Percentiles rank a stretch among this genome's conserved stretches.
These are phyloP conservation scores for Macropis europaea DNA, from an alignment of 2,888 invertebrate genomes.

Conservation along the genomic window DNA sequence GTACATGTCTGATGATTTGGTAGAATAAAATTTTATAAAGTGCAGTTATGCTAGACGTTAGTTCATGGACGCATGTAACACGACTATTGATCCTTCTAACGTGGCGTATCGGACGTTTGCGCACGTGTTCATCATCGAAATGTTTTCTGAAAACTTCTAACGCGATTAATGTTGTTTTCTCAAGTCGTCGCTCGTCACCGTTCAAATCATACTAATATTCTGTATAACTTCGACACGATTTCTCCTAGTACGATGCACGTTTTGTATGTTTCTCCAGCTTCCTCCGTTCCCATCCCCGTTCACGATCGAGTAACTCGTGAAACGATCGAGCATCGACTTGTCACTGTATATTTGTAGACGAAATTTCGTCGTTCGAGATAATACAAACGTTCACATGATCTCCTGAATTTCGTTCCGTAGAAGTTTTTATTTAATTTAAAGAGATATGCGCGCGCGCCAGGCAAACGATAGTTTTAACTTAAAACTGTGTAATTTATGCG, in stretches of 20 bases:
- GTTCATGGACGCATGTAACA: neutral
- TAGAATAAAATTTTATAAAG: neutral
- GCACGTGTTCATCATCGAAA: slow-evolving; percentile 9
- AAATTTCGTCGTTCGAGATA: slow-evolving; percentile 3
- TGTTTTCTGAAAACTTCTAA: slow-evolving; percentile 1
- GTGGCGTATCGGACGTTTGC: neutral
- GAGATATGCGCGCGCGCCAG: neutral
- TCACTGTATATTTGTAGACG: slow-evolving; percentile 36
- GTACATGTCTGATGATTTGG: neutral
- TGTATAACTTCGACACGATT: slow-evolving; percentile 7
- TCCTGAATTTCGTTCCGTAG: slow-evolving; percentile 28
- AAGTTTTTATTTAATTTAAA: slow-evolving; percentile 17
- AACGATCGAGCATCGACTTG: neutral
- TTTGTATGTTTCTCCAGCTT: neutral
- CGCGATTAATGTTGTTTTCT: neutral
- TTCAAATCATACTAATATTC: slow-evolving; percentile 21
- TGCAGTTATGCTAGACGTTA: neutral
- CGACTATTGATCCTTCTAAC: slow-evolving; percentile 30
- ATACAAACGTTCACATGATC: slow-evolving; percentile 41
- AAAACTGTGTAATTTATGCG: slow-evolving; percentile 34
- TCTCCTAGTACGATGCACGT: neutral
- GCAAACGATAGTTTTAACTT: slow-evolving; percentile 20
- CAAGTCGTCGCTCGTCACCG: neutral
- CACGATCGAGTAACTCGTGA: neutral
- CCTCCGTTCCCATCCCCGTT: neutral